Evolutionary conservation across 2,113 vertebrate genomes (phyloP).

Genomic region (Castor canadensis): DNA sequence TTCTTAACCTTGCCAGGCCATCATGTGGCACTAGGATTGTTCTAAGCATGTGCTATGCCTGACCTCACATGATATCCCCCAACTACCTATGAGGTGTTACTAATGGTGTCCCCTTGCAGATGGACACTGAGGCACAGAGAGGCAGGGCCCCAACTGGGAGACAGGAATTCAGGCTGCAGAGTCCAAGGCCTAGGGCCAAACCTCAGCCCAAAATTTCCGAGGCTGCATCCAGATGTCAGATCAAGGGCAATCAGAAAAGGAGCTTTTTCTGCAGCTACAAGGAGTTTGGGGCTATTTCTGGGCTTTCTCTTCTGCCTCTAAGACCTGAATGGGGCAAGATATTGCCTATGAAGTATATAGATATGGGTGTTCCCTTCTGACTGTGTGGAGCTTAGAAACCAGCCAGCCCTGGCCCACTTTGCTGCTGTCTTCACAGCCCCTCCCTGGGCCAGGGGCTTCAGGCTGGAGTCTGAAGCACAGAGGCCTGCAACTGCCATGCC

Average conservation of each 20-base stretch:
- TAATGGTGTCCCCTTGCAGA: background rate
- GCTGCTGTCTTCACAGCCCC: accelerated
- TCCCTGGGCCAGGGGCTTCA: background rate
- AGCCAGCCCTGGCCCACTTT: background rate
- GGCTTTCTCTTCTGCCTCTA: background rate
- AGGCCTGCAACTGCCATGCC: background rate
- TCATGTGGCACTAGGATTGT: background rate
- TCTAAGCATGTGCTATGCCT: background rate
- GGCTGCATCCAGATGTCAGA: background rate
- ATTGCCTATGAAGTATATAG: accelerated
- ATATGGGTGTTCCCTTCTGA: accelerated
- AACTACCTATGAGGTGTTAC: too few relatives aligned
- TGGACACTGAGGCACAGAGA: background rate
- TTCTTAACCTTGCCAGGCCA: background rate
- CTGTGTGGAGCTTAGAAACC: accelerated
- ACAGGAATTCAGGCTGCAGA: background rate
- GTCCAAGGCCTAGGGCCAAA: background rate
- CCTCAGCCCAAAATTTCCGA: accelerated
- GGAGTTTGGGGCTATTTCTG: background rate
- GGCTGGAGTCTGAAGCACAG: too few relatives aligned
- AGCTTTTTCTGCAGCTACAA: background rate
- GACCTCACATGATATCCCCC: background rate
- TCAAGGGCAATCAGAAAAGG: background rate
- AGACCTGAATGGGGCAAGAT: background rate
- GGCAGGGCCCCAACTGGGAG: background rate